Conservation (phyloP, 2,888 invertebrate species). For the Lochmaea capreae region DNA sequence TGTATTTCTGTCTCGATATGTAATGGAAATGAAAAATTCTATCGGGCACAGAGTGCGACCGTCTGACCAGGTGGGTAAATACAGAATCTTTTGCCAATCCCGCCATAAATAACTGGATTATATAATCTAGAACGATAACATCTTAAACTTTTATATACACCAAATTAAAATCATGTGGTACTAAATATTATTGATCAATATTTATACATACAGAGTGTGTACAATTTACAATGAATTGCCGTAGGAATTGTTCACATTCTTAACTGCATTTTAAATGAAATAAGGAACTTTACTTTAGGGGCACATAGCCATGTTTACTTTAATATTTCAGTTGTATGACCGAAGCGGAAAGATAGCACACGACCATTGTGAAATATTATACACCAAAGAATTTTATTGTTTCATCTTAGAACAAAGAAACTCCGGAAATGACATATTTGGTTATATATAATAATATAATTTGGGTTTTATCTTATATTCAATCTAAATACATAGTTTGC, state of each 20-base stretch:
- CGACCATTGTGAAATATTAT: conserved; percentile 9
- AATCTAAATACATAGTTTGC: background rate
- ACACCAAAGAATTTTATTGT: background rate
- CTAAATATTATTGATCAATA: background rate
- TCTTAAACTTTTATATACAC: background rate
- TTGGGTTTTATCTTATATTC: background rate
- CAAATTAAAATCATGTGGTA: background rate
- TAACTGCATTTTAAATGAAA: conserved; percentile 12
- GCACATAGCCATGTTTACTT: conserved; percentile 16
- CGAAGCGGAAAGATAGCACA: conserved; percentile 1
- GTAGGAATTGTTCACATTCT: conserved; percentile 17
- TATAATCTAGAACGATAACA: background rate
- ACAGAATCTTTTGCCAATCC: background rate
- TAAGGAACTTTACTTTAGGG: conserved; percentile 8
- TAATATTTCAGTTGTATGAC: conserved; percentile 11
- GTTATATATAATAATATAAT: background rate
- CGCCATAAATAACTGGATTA: background rate
- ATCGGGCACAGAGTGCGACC: background rate
- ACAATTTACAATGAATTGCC: conserved; percentile 11
- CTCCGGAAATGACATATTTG: background rate
- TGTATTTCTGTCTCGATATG: background rate
- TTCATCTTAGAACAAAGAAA: background rate
- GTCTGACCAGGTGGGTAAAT: conserved; percentile 5
- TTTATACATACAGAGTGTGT: too few relatives aligned
- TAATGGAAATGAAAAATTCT: background rate